Evolutionary conservation across 2,888 invertebrate species (phyloP), one percentile per base, ranked within the genome.

Genomic region (Dynastes tityus): DNA sequence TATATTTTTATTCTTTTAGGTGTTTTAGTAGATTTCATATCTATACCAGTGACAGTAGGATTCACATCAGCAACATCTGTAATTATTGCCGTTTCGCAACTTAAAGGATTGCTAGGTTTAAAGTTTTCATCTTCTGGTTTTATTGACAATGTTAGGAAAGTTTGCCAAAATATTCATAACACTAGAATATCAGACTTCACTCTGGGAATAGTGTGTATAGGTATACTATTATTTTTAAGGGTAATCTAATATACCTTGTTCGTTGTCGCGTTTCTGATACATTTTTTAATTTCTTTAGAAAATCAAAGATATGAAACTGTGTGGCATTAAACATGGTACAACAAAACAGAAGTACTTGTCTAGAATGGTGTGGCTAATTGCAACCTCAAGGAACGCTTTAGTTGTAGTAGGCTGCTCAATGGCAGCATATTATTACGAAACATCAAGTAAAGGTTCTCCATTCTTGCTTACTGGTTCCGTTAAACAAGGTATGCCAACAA

Each of bases 51-150:
- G 6, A 96, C 96, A 0, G 95, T 96, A 13, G 96, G 96, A 0
- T 97, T 97, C 87, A 97, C 97, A 0, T 96, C 97, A 5, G 97
- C 97, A 0, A 97, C 97, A 0, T 97, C 97, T 51, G 94, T 97
- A 58, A 97, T 97, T 80, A 97, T 97, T 79, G 95, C 95, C 2
- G 93, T 94, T 16, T 96, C 96, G 0, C 97, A 97, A 87, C 88
- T 97, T 1, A 96, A 96, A 86, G 91, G 92, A 64, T 88, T 94
- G 27, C 88, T 96, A 45, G 96, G 96, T 0, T 86, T 96, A 27
- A 91, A 92, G 82, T 94, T 95, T 80, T 91, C 92, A 37, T 93
- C 95, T 0, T 92, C 92, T 37, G 94, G 94, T 76, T 96, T 97
- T 85, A 83, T 96, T 61, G 93, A 95, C 82, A 96, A 95, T 1